These are phyloP conservation scores for Protonemura montana DNA, from an alignment of 2,888 invertebrate species.

Conservation along the genomic window DNA sequence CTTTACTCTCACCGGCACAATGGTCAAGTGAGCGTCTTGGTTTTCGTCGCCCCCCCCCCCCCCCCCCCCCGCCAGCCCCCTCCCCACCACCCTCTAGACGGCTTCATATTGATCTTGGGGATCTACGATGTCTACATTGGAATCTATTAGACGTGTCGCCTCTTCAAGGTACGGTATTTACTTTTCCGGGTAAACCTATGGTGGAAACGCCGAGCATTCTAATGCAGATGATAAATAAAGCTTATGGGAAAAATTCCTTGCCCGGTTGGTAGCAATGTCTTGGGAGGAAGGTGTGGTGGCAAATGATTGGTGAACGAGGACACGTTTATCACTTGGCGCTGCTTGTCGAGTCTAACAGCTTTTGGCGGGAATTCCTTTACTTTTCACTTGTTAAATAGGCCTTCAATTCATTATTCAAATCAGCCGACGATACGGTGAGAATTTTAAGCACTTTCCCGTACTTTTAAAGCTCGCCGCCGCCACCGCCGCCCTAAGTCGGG, in stretches of 20 bases:
- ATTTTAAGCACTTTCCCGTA: background rate
- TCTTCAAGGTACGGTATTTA: background rate
- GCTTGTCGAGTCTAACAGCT: background rate
- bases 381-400: background rate
- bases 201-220: background rate
- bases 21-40: conserved; percentile 24
- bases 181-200: background rate
- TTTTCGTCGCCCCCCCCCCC: background rate
- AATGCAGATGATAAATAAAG: conserved; percentile 12
- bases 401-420: conserved; percentile 12
- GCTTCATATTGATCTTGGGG: conserved; percentile 15
- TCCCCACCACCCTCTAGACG: background rate
- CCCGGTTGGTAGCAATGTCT: background rate
- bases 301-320: background rate
- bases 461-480: background rate
- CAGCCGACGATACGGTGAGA: background rate
- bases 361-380: background rate
- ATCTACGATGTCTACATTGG: background rate
- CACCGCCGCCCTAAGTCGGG: background rate
- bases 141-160: conserved; percentile 4
- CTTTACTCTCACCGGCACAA: background rate
- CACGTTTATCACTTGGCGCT: background rate
- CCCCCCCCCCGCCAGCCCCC: background rate
- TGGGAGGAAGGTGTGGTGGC: background rate
- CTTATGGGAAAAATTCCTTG: background rate